phyloP scores from a whole-genome alignment of 1,140 invertebrate species.

The Drosophila leontia region DNA sequence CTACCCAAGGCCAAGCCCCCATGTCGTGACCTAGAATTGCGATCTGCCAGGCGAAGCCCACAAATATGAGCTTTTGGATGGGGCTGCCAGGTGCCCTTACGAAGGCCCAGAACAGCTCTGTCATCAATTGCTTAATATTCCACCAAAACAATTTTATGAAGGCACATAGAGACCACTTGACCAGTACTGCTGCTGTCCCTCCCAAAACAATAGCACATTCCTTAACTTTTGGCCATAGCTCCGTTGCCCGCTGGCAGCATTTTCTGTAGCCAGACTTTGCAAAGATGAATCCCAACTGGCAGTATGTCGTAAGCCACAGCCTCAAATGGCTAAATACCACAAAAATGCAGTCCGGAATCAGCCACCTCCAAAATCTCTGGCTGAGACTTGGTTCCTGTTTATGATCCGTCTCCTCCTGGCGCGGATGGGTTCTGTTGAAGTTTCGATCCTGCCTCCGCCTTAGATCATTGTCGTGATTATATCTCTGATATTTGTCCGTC shows the following conservation, averaged over 20 bases:
- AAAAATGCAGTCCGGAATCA: background rate
- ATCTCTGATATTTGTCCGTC: background rate
- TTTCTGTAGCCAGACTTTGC: background rate
- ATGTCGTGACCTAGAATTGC: background rate
- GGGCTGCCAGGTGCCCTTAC: background rate
- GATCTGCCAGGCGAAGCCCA: conserved; percentile 4
- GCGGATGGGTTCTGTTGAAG: background rate
- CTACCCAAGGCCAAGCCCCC: conserved; percentile 1
- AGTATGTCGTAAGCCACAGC: background rate
- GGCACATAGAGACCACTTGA: background rate
- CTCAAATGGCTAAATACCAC: background rate
- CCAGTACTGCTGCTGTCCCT: background rate
- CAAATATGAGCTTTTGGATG: background rate
- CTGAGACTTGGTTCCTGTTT: background rate
- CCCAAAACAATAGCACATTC: background rate
- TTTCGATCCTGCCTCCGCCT: background rate
- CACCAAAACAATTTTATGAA: background rate
- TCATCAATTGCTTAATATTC: background rate
- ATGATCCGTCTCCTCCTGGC: background rate
- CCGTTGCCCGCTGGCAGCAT: background rate
- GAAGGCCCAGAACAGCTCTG: background rate
- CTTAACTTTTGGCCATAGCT: background rate
- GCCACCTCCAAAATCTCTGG: conserved; percentile 1
- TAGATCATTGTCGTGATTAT: background rate
- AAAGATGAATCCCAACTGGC: background rate